A percentile compares a stretch with the other conserved stretches of the same genome.
Evolutionary conservation across 2,797 vertebrate genomes (phyloP).

Genomic region (Brotula barbata): DNA sequence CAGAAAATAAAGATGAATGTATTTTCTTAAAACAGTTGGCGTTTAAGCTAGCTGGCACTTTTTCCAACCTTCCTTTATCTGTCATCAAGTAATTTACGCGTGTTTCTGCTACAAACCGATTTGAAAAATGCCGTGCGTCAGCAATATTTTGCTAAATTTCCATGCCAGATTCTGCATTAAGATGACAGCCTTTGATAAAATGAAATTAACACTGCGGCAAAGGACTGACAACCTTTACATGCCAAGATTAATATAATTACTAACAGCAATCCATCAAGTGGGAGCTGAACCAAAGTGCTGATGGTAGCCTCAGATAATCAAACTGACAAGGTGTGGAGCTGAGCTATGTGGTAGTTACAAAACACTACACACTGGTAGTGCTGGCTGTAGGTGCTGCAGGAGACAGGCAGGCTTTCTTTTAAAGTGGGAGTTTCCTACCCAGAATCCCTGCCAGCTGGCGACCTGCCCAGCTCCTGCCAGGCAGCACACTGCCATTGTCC

Average conservation of each 20-base stretch:
- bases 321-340: slow-evolving; percentile 35
- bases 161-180: slow-evolving; percentile 39
- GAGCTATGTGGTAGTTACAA: slow-evolving; percentile 2
- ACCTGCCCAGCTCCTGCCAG: slow-evolving; percentile 71
- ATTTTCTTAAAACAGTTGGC: not conserved
- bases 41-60: not conserved
- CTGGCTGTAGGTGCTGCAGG: slow-evolving; percentile 27
- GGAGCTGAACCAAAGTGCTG: slow-evolving; percentile 29
- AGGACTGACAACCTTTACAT: slow-evolving; percentile 47
- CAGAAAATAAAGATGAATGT: no score
- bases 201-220: slow-evolving; percentile 37
- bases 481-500: slow-evolving; percentile 75
- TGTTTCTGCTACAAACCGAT: slow-evolving; percentile 19
- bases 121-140: slow-evolving; percentile 21
- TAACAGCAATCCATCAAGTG: slow-evolving; percentile 58
- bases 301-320: slow-evolving; percentile 37
- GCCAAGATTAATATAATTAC: slow-evolving; percentile 67
- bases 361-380: slow-evolving; percentile 17
- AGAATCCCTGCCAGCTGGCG: slow-evolving; percentile 70
- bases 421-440: slow-evolving; percentile 66
- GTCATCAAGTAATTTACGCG: slow-evolving; percentile 14
- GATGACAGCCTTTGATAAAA: slow-evolving; percentile 49
- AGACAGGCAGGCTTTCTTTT: slow-evolving; percentile 46
- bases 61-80: not conserved
- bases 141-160: slow-evolving; percentile 26